phyloP scores from a whole-genome alignment of 2,113 vertebrate species.

The Diphyllodes magnificus region DNA sequence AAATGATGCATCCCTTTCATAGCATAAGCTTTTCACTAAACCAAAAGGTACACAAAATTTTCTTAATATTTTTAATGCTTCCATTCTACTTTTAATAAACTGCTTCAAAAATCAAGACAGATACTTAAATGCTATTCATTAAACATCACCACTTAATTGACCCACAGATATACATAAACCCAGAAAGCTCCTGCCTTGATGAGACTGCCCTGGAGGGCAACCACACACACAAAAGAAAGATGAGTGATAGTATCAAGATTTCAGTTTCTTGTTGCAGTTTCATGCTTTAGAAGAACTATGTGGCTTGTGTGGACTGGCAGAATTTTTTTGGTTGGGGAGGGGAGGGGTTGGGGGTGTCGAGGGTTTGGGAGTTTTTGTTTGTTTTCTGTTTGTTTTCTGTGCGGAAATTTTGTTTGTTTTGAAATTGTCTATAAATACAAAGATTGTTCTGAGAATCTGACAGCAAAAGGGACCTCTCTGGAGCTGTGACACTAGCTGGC shows the following conservation, averaged over 20 bases:
- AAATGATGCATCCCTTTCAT: neutral
- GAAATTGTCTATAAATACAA: neutral
- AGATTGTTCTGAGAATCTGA: neutral
- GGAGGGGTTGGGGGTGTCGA: neutral
- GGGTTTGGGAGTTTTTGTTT: neutral
- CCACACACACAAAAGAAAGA: neutral
- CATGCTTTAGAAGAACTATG: neutral
- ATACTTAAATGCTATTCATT: neutral
- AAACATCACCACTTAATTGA: neutral
- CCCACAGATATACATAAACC: neutral
- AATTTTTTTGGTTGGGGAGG: neutral
- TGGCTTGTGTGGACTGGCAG: neutral
- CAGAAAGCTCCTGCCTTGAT: neutral
- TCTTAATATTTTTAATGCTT: neutral
- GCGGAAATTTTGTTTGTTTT: neutral
- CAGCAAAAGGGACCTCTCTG: neutral
- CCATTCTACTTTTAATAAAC: neutral
- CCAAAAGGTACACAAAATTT: neutral
- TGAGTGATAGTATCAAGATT: neutral
- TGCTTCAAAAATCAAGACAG: neutral
- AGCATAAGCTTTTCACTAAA: neutral
- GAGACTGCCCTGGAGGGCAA: neutral
- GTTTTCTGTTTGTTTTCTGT: neutral
- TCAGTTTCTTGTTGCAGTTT: neutral
- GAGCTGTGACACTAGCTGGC: neutral